phyloP scores from a whole-genome alignment of 2,113 vertebrate genomes.

The Calypte anna region DNA sequence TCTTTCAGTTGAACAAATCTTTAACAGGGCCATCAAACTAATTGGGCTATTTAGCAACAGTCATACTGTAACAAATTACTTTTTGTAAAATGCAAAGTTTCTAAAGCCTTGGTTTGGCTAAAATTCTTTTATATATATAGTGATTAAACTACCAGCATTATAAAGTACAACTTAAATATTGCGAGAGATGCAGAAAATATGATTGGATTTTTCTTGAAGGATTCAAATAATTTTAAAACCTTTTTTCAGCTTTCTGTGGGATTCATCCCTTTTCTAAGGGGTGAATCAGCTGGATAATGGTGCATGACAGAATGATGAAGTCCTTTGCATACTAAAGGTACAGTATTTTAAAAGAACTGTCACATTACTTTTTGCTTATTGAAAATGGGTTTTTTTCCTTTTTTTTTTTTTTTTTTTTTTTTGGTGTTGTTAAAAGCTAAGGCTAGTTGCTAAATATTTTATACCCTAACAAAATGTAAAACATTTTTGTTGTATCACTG shows the following conservation, averaged over 20 bases:
- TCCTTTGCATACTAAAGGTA: constrained; percentile 64
- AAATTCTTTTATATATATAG: constrained; percentile 42
- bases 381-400: neutral
- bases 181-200: neutral
- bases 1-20: constrained; percentile 66
- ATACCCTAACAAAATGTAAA: constrained; percentile 23
- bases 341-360: constrained; percentile 24
- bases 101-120: constrained; percentile 56
- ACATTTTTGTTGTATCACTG: constrained; percentile 37
- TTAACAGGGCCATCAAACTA: constrained; percentile 74
- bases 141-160: constrained; percentile 36
- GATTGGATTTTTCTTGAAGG: constrained; percentile 5
- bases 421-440: constrained; percentile 14
- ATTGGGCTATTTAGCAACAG: constrained; percentile 67
- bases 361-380: neutral
- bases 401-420: neutral
- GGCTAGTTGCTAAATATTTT: constrained; percentile 43
- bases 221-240: neutral
- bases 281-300: neutral
- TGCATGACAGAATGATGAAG: constrained; percentile 50
- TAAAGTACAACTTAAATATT: constrained; percentile 29
- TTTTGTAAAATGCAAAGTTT: constrained; percentile 60
- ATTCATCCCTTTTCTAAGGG: neutral
- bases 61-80: constrained; percentile 61
- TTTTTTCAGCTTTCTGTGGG: neutral